These are phyloP conservation scores for Macrobrachium rosenbergii DNA, from an alignment of 1,140 invertebrate genomes.

Conservation along the genomic window DNA sequence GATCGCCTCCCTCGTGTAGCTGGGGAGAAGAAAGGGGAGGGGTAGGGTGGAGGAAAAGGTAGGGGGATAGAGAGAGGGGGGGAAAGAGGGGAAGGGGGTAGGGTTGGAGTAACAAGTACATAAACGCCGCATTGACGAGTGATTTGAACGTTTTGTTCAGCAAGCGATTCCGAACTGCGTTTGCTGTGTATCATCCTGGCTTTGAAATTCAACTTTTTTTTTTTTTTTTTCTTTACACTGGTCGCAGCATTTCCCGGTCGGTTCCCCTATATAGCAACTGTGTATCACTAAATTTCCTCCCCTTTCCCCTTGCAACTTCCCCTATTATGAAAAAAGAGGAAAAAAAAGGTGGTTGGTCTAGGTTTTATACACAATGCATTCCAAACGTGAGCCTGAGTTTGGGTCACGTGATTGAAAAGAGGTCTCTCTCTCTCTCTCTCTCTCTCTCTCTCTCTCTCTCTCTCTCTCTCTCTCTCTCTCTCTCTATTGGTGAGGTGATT, in stretches of 20 bases:
- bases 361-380: too few species aligned
- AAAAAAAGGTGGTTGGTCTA: too few species aligned
- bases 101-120: neutral
- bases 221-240: neutral
- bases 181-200: neutral
- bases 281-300: neutral
- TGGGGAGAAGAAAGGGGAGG: neutral
- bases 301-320: neutral
- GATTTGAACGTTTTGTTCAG: neutral
- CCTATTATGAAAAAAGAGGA: neutral
- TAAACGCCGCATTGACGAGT: neutral
- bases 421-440: neutral
- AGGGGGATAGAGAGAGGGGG: neutral
- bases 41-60: neutral
- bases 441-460: constrained; percentile 9
- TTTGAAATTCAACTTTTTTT: neutral
- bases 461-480: constrained; percentile 8
- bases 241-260: neutral
- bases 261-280: neutral
- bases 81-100: neutral
- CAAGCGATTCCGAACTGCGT: neutral
- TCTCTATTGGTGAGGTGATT: neutral
- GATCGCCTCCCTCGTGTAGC: too few species aligned
- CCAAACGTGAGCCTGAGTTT: too few species aligned
- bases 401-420: too few species aligned